Evolutionary conservation across 1,140 invertebrate species (phyloP).

Genomic region (Thrips palmi): DNA sequence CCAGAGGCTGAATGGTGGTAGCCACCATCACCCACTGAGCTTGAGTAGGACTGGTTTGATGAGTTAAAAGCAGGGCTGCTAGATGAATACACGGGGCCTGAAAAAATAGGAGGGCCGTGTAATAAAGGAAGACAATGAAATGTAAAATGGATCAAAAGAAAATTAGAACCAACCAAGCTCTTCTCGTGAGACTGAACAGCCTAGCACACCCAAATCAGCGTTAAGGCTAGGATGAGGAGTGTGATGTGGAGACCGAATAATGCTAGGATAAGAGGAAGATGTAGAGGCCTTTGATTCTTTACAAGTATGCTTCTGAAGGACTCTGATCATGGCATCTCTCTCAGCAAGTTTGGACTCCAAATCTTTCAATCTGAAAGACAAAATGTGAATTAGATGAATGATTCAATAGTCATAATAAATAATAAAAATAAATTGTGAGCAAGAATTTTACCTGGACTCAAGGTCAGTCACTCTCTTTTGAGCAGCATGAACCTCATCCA

Average conservation of each 20-base stretch:
- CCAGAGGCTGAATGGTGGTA: too few species aligned
- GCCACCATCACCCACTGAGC: too few species aligned
- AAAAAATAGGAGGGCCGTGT: constrained; percentile 1
- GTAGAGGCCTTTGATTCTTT: constrained; percentile 38
- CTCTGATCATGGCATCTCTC: constrained; percentile 76
- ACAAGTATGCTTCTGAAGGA: constrained; percentile 62
- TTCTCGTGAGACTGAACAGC: constrained; percentile 23
- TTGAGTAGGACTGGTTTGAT: too few species aligned
- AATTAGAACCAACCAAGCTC: constrained; percentile 24
- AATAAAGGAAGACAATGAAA: constrained; percentile 3
- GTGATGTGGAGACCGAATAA: constrained; percentile 28
- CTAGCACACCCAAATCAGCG: constrained; percentile 25
- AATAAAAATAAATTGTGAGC: neutral
- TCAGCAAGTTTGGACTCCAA: constrained; percentile 74
- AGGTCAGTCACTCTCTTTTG: constrained; percentile 69
- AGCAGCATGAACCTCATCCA: constrained; percentile 67
- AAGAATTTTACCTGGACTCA: constrained; percentile 42
- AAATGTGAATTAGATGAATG: constrained; percentile 7
- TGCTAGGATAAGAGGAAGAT: constrained; percentile 25
- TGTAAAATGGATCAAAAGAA: neutral
- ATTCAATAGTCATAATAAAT: neutral
- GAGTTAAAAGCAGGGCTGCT: too few species aligned
- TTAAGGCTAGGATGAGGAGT: constrained; percentile 29
- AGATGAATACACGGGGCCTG: constrained; percentile 18
- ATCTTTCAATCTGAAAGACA: constrained; percentile 52